Conservation (phyloP, 92 coral and sea anemone genomes). For the Porites lobata region DNA sequence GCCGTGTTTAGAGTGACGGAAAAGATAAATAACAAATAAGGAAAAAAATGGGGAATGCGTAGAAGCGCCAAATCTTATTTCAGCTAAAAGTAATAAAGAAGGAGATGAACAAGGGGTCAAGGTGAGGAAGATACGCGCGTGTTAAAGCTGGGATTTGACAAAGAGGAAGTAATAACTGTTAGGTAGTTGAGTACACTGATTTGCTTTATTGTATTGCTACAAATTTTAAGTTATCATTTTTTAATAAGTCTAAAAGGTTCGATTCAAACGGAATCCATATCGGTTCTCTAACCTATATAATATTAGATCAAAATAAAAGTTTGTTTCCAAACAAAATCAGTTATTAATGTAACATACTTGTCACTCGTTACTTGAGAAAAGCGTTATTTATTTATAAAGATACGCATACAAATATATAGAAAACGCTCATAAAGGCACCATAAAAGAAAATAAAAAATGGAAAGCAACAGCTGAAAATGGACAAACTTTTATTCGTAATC, state of each 20-base stretch:
- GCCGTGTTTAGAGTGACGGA: too few species aligned
- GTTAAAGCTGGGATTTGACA: too few species aligned
- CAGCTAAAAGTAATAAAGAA: too few species aligned
- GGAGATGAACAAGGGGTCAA: too few species aligned
- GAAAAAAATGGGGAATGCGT: too few species aligned
- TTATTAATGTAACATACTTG: background rate
- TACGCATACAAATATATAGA: background rate
- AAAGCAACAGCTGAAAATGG: conserved; percentile 8
- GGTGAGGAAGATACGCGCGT: too few species aligned
- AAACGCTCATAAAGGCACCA: background rate
- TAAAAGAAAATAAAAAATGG: background rate
- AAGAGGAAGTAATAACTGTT: too few species aligned
- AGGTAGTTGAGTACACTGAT: too few species aligned
- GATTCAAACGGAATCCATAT: background rate
- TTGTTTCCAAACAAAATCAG: background rate
- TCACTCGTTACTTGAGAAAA: background rate
- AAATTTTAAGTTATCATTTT: too few species aligned
- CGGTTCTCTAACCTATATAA: background rate
- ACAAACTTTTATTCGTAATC: conserved; percentile 22
- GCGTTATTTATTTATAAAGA: background rate
- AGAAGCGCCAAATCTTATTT: too few species aligned
- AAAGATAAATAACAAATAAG: too few species aligned
- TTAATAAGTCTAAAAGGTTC: background rate
- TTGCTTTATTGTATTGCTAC: conserved; percentile 1
- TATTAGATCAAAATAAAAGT: background rate